Percentiles rank a stretch among this genome's conserved stretches.
These are phyloP conservation scores for Steromphala cineraria DNA, from an alignment of 2,888 invertebrate species.

Conservation along the genomic window DNA sequence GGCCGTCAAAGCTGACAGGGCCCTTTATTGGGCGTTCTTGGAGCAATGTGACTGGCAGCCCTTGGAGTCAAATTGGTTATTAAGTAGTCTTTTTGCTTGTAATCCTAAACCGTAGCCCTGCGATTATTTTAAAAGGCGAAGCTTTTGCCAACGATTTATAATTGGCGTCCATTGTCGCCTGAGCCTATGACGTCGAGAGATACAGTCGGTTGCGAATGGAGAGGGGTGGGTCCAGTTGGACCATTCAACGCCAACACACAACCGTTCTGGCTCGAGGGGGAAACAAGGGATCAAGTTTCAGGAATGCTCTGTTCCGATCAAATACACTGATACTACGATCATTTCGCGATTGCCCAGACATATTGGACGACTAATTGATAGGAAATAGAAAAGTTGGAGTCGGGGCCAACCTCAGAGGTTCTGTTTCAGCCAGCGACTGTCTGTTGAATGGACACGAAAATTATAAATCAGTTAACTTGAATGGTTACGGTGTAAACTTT, in stretches of 20 bases:
- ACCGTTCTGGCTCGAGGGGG: conserved; percentile 16
- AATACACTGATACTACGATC: conserved; percentile 13
- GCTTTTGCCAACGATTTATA: conserved; percentile 13
- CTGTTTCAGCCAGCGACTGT: conserved; percentile 6
- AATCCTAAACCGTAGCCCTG: background rate
- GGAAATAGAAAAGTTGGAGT: conserved; percentile 19
- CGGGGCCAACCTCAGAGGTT: background rate
- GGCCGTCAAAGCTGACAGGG: conserved; percentile 1
- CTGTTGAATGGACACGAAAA: conserved; percentile 15
- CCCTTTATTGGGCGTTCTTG: conserved; percentile 13
- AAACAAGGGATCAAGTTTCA: background rate
- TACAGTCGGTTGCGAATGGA: background rate
- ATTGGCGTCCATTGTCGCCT: background rate
- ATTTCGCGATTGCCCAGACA: conserved; percentile 13
- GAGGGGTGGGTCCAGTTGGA: background rate
- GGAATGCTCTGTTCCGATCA: background rate
- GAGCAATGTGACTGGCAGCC: background rate
- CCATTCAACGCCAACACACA: background rate
- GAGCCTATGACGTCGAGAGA: conserved; percentile 1
- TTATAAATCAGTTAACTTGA: conserved; percentile 17
- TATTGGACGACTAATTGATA: conserved; percentile 7
- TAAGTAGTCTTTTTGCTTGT: conserved; percentile 14
- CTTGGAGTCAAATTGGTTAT: conserved; percentile 20
- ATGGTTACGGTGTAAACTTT: conserved; percentile 8
- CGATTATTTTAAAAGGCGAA: conserved; percentile 19